phyloP scores from a whole-genome alignment of 2,888 invertebrate species.

The Incurvaria masculella region DNA sequence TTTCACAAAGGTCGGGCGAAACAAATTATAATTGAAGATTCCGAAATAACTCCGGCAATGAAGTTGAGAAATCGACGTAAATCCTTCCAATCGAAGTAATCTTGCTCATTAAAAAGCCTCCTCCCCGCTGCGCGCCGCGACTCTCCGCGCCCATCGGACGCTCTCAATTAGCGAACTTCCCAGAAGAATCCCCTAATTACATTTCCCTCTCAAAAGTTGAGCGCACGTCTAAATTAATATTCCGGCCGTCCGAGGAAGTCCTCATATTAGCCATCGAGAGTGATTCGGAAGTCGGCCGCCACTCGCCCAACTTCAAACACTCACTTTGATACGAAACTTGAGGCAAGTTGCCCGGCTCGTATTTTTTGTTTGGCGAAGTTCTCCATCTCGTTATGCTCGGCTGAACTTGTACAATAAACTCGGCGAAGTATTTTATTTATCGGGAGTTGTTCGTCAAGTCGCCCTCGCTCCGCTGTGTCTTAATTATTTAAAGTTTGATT shows the following conservation, averaged over 20 bases:
- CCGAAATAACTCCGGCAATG: no score
- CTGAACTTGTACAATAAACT: neutral
- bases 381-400: neutral
- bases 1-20: no score
- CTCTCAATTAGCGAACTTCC: no score
- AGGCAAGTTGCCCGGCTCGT: neutral
- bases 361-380: neutral
- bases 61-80: no score
- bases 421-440: neutral
- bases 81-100: no score
- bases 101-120: no score
- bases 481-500: neutral
- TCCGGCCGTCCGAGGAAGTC: neutral
- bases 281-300: neutral
- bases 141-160: no score
- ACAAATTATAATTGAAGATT: no score
- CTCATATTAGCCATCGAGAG: neutral
- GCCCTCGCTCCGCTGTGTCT: neutral
- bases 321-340: neutral
- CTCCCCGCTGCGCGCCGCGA: no score
- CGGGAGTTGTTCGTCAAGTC: neutral
- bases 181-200: neutral
- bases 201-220: neutral
- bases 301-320: neutral
- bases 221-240: neutral